phyloP scores from a whole-genome alignment of 2,888 invertebrate species.

The Lepidochrysops patricia region DNA sequence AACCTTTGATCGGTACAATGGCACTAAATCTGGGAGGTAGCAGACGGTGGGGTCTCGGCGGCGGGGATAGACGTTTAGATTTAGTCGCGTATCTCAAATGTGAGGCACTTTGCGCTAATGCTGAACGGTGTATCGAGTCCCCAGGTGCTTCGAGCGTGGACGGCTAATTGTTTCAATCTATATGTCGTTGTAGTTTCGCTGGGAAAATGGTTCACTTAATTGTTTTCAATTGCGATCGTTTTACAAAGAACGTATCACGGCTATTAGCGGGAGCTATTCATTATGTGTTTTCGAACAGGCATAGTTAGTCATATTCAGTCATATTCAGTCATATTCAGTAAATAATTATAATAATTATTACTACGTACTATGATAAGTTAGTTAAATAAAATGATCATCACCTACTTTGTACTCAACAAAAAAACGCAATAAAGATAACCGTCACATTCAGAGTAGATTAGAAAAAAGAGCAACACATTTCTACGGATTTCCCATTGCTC shows the following conservation, averaged over 20 bases:
- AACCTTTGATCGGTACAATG: slow-evolving; percentile 55
- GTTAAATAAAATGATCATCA: background rate
- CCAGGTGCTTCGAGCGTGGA: slow-evolving; percentile 36
- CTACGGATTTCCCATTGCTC: slow-evolving; percentile 32
- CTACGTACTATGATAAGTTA: background rate
- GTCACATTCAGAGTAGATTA: background rate
- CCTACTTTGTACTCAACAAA: background rate
- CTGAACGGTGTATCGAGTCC: slow-evolving; percentile 34
- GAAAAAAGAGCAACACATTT: slow-evolving; percentile 23
- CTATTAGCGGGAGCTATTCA: background rate
- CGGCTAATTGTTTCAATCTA: slow-evolving; percentile 34
- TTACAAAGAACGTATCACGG: slow-evolving; percentile 8
- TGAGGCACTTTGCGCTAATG: slow-evolving; percentile 29
- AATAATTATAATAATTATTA: background rate
- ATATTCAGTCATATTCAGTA: background rate
- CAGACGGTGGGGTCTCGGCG: slow-evolving; percentile 20
- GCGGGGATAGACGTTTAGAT: slow-evolving; percentile 24
- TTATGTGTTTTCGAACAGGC: background rate
- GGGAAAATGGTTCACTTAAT: slow-evolving; percentile 15
- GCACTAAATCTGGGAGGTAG: slow-evolving; percentile 38
- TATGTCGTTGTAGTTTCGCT: slow-evolving; percentile 24
- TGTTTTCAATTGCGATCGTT: slow-evolving; percentile 18
- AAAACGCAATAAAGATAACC: background rate
- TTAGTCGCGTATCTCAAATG: slow-evolving; percentile 26
- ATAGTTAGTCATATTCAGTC: background rate